Conservation (phyloP, 2,113 vertebrate genomes). For the Patagioenas fasciata region DNA sequence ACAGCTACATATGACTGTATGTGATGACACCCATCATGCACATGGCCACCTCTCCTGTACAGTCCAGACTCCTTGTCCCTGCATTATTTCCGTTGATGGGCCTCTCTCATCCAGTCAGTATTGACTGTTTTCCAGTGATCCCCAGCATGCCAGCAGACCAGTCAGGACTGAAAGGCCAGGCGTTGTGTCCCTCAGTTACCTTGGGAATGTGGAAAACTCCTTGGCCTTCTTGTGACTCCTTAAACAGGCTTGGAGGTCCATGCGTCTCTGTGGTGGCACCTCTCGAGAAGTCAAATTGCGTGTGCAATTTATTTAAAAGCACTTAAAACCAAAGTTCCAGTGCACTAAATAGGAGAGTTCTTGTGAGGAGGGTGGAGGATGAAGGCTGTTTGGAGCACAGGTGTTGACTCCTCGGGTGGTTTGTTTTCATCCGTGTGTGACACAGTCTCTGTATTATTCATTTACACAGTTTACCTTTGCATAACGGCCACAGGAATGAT, state of each 20-base stretch:
- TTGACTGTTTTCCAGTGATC: neutral
- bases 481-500: too few relatives aligned
- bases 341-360: neutral
- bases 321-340: neutral
- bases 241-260: neutral
- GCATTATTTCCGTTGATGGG: accelerated
- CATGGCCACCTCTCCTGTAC: neutral
- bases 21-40: neutral
- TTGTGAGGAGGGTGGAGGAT: neutral
- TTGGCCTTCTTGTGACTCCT: neutral
- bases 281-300: neutral
- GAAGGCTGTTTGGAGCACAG: neutral
- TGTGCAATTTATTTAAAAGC: neutral
- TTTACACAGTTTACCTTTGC: too few relatives aligned
- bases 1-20: accelerated
- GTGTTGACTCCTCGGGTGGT: neutral
- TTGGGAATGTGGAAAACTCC: neutral
- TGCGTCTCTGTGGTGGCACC: neutral
- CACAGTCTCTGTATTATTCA: neutral
- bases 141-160: neutral
- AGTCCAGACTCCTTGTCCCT: accelerated
- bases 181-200: accelerated
- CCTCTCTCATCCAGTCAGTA: accelerated
- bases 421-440: neutral
- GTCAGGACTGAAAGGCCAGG: neutral